These are phyloP conservation scores for Scaptodrosophila lebanonensis DNA, from an alignment of 1,140 invertebrate species.

Conservation along the genomic window DNA sequence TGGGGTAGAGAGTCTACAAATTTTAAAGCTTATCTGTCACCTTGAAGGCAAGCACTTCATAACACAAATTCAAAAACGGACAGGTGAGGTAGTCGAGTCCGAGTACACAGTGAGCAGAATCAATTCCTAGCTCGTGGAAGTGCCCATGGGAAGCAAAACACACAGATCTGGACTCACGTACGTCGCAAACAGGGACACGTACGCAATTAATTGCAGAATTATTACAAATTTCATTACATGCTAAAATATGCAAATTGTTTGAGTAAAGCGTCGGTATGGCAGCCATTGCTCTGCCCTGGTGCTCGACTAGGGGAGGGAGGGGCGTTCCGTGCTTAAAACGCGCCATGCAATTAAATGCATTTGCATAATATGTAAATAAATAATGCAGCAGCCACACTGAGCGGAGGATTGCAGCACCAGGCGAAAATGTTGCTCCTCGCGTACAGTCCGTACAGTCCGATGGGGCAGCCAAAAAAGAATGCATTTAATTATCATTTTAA, in stretches of 20 bases:
- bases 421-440: neutral
- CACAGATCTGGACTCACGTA: slow-evolving; percentile 30
- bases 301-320: too few species aligned
- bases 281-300: neutral
- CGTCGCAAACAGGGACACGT: slow-evolving; percentile 65
- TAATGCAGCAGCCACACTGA: slow-evolving; percentile 67
- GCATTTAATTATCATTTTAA: slow-evolving; percentile 74
- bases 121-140: too few species aligned
- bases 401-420: slow-evolving; percentile 35
- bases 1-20: too few species aligned
- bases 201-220: slow-evolving; percentile 74
- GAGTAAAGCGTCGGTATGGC: slow-evolving; percentile 23
- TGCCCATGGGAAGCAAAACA: too few species aligned
- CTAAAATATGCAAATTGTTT: slow-evolving; percentile 75
- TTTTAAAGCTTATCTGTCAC: too few species aligned
- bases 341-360: slow-evolving; percentile 69
- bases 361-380: slow-evolving; percentile 75
- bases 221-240: slow-evolving; percentile 76
- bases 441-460: slow-evolving; percentile 16
- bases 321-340: slow-evolving; percentile 1
- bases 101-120: too few species aligned
- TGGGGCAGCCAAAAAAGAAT: slow-evolving; percentile 31
- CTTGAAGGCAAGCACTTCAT: too few species aligned
- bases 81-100: too few species aligned
- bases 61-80: too few species aligned